Evolutionary conservation across 2,797 vertebrate genomes (phyloP).

Genomic region (Sebastes goodei): DNA sequence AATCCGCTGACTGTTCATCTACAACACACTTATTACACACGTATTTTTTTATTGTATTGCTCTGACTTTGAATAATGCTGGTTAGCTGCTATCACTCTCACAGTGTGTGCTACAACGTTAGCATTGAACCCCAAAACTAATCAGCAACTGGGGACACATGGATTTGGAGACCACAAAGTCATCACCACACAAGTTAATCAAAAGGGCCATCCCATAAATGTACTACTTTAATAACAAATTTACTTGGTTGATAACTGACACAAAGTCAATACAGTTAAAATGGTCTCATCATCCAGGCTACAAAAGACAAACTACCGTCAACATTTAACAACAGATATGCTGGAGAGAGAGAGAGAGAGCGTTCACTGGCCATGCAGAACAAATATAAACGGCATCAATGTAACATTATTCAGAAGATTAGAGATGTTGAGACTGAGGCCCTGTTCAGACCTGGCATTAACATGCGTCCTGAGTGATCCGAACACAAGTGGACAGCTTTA

Average conservation of each 20-base stretch:
- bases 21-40: too few relatives aligned
- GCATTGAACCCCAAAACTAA: not conserved
- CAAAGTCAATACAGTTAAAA: not conserved
- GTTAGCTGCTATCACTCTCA: not conserved
- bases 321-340: constrained; percentile 4
- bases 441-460: too few relatives aligned
- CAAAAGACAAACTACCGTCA: not conserved
- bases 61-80: too few relatives aligned
- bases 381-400: not conserved
- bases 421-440: not conserved
- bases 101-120: not conserved
- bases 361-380: constrained; percentile 6
- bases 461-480: too few relatives aligned
- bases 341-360: not conserved
- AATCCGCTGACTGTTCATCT: too few relatives aligned
- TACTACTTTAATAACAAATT: not conserved
- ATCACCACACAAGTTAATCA: not conserved
- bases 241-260: not conserved
- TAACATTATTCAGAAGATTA: not conserved
- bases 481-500: too few relatives aligned
- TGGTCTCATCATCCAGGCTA: not conserved
- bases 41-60: too few relatives aligned
- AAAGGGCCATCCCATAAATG: not conserved
- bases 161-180: not conserved
- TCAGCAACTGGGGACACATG: not conserved